Evolutionary conservation across 2,113 vertebrate genomes (phyloP).

Genomic region (Pristiophorus japonicus): DNA sequence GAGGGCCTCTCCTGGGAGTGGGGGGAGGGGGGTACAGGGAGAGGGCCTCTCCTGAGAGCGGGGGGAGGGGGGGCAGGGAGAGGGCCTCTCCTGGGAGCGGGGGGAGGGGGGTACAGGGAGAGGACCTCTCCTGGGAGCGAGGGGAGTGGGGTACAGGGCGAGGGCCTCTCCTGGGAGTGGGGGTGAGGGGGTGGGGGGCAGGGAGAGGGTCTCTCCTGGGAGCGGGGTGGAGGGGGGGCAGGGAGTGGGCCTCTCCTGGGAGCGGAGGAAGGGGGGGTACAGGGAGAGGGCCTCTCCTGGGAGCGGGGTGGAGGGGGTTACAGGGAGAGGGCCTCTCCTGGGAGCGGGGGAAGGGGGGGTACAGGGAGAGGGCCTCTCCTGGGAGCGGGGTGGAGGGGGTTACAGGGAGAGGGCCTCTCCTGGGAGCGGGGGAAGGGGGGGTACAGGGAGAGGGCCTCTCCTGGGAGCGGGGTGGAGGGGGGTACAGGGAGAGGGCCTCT

Average conservation of each 20-base stretch:
- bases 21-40: background rate
- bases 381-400: background rate
- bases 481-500: background rate
- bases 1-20: background rate
- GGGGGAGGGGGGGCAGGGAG: too few relatives aligned
- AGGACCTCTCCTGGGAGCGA: background rate
- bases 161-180: background rate
- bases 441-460: background rate
- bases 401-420: background rate
- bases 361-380: background rate
- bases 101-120: background rate
- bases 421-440: background rate
- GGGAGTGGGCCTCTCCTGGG: background rate
- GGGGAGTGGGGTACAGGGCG: background rate
- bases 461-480: background rate
- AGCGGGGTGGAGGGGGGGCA: background rate
- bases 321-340: background rate
- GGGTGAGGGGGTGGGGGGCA: background rate
- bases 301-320: background rate
- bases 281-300: background rate
- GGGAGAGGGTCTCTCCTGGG: background rate
- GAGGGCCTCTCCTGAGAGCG: background rate
- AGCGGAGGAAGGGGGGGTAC: background rate
- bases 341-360: background rate
- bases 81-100: too few relatives aligned